A percentile compares a stretch with the other conserved stretches of the same genome.
Evolutionary conservation across 2,888 invertebrate genomes (phyloP).

Genomic region (Apotomis capreana): DNA sequence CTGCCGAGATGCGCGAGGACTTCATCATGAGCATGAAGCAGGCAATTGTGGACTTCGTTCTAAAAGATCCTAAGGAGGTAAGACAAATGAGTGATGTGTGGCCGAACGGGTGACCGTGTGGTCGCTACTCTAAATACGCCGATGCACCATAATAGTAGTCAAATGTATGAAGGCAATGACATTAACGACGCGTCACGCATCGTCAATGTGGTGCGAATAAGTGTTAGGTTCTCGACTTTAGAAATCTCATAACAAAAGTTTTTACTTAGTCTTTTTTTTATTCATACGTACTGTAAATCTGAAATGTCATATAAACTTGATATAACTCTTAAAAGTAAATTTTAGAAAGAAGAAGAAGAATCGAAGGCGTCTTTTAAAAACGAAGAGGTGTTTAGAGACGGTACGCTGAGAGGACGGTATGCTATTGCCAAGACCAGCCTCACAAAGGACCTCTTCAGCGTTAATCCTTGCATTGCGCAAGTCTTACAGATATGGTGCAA

Average conservation of each 20-base stretch:
- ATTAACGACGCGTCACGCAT: too few species aligned
- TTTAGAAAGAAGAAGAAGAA: conserved; percentile 75
- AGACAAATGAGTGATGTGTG: neutral
- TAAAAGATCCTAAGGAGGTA: conserved; percentile 88
- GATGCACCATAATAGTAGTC: too few species aligned
- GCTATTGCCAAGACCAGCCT: conserved; percentile 63
- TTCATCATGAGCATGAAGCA: conserved; percentile 95
- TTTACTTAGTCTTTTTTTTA: too few species aligned
- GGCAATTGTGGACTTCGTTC: conserved; percentile 95
- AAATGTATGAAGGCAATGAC: too few species aligned
- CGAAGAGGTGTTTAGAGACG: conserved; percentile 85
- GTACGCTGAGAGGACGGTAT: conserved; percentile 86
- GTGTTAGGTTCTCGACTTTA: too few species aligned
- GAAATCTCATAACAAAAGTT: too few species aligned
- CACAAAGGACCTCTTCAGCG: conserved; percentile 86
- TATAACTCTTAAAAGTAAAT: neutral
- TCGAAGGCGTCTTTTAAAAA: conserved; percentile 80
- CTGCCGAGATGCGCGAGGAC: conserved; percentile 92
- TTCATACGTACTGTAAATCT: too few species aligned
- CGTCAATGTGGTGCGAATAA: too few species aligned
- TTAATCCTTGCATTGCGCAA: conserved; percentile 92
- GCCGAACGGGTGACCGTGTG: too few species aligned
- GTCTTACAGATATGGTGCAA: conserved; percentile 92
- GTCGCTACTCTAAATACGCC: too few species aligned
- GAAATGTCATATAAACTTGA: conserved; percentile 8